These are phyloP conservation scores for Pantherophis vulpinus DNA, from an alignment of 2,797 vertebrate species.

Conservation along the genomic window DNA sequence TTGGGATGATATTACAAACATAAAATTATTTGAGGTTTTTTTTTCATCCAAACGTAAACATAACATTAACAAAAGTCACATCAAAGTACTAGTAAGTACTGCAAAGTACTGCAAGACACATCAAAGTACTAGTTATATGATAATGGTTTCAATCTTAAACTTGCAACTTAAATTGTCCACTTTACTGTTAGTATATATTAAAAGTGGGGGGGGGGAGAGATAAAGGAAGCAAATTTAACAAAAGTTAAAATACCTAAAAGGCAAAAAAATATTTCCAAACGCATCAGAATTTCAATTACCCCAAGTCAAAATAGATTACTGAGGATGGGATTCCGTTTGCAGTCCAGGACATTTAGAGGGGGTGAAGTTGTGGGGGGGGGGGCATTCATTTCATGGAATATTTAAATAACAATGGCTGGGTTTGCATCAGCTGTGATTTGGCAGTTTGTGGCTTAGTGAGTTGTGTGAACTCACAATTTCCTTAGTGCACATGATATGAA, in stretches of 20 bases:
- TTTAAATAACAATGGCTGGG: not conserved
- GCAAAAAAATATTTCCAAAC: not conserved
- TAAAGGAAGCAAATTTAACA: not conserved
- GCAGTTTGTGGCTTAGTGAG: not conserved
- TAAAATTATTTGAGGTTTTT: not conserved
- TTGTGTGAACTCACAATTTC: not conserved
- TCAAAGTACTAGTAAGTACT: not conserved
- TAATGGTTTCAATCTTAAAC: not conserved
- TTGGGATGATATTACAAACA: not conserved
- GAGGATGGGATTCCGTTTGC: not conserved
- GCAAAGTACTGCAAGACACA: not conserved
- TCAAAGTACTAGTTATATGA: not conserved
- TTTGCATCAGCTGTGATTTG: not conserved
- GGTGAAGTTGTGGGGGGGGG: not conserved
- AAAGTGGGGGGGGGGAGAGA: rapidly evolving
- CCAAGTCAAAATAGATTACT: not conserved
- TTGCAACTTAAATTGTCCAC: not conserved
- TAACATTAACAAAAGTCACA: not conserved
- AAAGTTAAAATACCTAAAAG: not conserved
- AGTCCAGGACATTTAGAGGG: not conserved
- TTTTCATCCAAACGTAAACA: not conserved
- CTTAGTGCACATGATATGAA: not conserved
- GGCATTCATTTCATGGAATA: not conserved
- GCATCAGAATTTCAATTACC: not conserved
- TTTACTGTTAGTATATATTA: not conserved